Evolutionary conservation across 64 coral and sea anemone genomes (phyloP).

Genomic region (Actinia tenebrosa): DNA sequence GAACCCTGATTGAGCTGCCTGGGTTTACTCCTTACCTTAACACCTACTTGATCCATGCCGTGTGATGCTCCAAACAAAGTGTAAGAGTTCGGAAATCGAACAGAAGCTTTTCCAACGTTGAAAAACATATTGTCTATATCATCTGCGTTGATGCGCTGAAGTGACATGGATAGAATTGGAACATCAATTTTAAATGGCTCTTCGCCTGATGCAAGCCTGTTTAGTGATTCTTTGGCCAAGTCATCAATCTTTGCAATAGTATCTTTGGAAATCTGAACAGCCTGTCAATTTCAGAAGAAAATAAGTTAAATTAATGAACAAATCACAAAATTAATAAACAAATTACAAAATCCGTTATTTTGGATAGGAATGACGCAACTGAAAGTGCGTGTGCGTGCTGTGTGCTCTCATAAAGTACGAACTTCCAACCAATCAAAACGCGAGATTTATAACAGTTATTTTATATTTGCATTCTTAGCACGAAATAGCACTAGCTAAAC

Average conservation of each 20-base stretch:
- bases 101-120: not conserved
- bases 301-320: no score
- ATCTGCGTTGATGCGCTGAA: constrained; percentile 2
- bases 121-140: not conserved
- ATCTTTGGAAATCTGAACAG: not conserved
- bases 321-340: no score
- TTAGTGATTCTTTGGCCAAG: not conserved
- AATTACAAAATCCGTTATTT: no score
- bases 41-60: not conserved
- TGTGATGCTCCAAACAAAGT: not conserved
- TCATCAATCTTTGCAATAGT: not conserved
- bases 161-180: constrained; percentile 15
- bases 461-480: no score
- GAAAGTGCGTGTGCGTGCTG: no score
- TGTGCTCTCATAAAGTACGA: no score
- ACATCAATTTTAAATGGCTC: not conserved
- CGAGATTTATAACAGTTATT: no score
- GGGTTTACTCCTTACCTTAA: no score
- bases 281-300: constrained; percentile 2
- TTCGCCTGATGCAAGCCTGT: not conserved
- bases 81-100: constrained; percentile 17
- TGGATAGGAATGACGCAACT: no score
- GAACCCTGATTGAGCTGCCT: not conserved
- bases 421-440: no score
- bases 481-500: no score